Percentiles rank a stretch among this genome's conserved stretches.
These are phyloP conservation scores for Omphaloscelis lunosa DNA, from an alignment of 2,888 invertebrate species.

Conservation along the genomic window DNA sequence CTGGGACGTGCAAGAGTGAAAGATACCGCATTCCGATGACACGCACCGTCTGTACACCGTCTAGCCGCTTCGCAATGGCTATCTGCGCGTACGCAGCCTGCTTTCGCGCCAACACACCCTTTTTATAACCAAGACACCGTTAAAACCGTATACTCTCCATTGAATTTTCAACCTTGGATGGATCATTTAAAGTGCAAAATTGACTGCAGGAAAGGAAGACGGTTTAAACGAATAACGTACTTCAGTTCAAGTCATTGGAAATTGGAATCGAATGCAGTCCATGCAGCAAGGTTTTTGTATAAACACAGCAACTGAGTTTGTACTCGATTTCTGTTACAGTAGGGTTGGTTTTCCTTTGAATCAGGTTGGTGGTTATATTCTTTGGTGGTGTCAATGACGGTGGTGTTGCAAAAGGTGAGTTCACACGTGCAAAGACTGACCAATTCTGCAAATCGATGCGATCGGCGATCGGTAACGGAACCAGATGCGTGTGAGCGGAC, in stretches of 20 bases:
- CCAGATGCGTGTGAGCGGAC: conserved; percentile 74
- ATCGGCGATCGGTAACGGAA: conserved; percentile 83
- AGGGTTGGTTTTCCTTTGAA: conserved; percentile 39
- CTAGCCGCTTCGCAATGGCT: conserved; percentile 80
- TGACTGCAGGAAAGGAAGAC: neutral
- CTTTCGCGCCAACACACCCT: conserved; percentile 71
- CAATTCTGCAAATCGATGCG: conserved; percentile 75
- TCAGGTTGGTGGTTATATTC: conserved; percentile 32
- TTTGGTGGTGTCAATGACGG: neutral
- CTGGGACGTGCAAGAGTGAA: conserved; percentile 50
- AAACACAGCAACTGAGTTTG: conserved; percentile 13
- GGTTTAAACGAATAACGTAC: conserved; percentile 49
- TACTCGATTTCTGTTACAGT: accelerated
- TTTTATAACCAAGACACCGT: conserved; percentile 34
- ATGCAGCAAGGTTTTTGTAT: conserved; percentile 12
- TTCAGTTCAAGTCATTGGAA: conserved; percentile 50
- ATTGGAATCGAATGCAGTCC: conserved; percentile 55
- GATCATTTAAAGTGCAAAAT: neutral
- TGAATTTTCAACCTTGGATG: conserved; percentile 48
- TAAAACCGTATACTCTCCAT: conserved; percentile 38
- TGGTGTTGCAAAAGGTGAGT: conserved; percentile 76
- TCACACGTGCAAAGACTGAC: conserved; percentile 79
- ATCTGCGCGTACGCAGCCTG: conserved; percentile 79
- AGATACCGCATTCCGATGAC: conserved; percentile 67
- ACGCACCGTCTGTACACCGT: conserved; percentile 81